These are phyloP conservation scores for Holothuria scabra DNA, from an alignment of 53 echinoderm and acorn worm genomes.

Conservation along the genomic window DNA sequence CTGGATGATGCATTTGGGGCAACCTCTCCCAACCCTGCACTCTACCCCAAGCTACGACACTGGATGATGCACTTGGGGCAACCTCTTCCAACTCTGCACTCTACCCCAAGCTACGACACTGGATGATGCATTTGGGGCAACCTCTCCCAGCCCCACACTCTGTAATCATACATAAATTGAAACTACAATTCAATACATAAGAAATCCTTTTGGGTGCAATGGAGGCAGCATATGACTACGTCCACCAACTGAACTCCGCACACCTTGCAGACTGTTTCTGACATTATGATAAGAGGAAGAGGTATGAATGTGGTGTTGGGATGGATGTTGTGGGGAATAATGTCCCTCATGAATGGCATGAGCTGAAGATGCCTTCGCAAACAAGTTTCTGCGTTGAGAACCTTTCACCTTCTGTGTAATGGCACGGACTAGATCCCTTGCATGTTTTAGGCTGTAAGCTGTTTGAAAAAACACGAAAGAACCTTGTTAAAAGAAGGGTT, in stretches of 20 bases:
- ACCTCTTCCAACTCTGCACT: too few relatives aligned
- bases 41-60: too few relatives aligned
- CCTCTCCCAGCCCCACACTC: too few relatives aligned
- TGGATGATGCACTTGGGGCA: too few relatives aligned
- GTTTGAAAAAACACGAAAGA: neutral
- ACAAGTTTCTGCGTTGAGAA: slow-evolving; percentile 62
- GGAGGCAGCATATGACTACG: slow-evolving; percentile 37
- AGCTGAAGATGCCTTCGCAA: slow-evolving; percentile 70
- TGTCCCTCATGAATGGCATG: slow-evolving; percentile 32
- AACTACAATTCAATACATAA: slow-evolving; percentile 38
- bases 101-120: too few relatives aligned
- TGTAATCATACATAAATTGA: too few relatives aligned
- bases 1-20: too few relatives aligned
- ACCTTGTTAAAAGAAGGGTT: neutral
- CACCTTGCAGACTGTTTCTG: neutral
- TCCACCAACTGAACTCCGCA: neutral
- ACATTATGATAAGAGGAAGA: slow-evolving; percentile 21
- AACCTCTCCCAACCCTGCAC: too few relatives aligned
- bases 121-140: too few relatives aligned
- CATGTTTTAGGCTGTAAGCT: slow-evolving; percentile 96
- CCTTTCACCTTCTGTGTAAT: slow-evolving; percentile 90
- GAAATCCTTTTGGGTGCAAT: slow-evolving; percentile 32
- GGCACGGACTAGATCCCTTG: slow-evolving; percentile 84
- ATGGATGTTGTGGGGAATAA: neutral
- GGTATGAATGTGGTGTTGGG: neutral